These are phyloP conservation scores for Actinopyga echinites DNA, from an alignment of 53 echinoderm and acorn worm species.

Conservation along the genomic window DNA sequence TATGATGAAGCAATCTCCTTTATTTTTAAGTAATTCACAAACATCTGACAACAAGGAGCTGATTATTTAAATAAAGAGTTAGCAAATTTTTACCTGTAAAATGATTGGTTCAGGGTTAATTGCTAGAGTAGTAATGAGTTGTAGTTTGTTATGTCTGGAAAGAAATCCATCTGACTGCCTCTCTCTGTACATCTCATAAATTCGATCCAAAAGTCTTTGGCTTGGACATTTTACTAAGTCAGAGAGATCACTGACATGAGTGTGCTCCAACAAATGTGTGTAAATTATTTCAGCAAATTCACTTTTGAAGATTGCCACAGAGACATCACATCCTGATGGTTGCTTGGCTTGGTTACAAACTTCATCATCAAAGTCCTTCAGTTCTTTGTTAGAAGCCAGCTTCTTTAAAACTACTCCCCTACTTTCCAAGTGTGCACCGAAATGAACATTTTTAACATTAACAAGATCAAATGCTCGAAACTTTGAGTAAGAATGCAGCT, in stretches of 20 bases:
- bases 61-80: background rate
- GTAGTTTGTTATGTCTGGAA: constrained; percentile 67
- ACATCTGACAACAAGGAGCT: too few species aligned
- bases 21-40: too few species aligned
- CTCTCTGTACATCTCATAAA: constrained; percentile 66
- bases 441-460: constrained; percentile 86
- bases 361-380: constrained; percentile 63
- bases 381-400: constrained; percentile 75
- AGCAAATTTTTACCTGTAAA: constrained; percentile 47
- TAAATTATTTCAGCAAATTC: constrained; percentile 65
- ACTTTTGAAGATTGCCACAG: constrained; percentile 64
- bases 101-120: constrained; percentile 94
- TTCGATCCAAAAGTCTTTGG: constrained; percentile 75
- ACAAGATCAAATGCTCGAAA: constrained; percentile 79
- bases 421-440: constrained; percentile 66
- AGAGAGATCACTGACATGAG: constrained; percentile 68
- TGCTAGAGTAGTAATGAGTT: constrained; percentile 75
- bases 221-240: constrained; percentile 90
- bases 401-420: constrained; percentile 76
- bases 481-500: constrained; percentile 77
- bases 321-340: constrained; percentile 66
- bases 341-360: constrained; percentile 64
- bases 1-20: too few species aligned
- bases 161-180: constrained; percentile 47
- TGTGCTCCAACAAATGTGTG: constrained; percentile 47